A percentile compares a stretch with the other conserved stretches of the same genome.
phyloP scores from a whole-genome alignment of 2,113 vertebrate species.

The Odobenus rosmarus region DNA sequence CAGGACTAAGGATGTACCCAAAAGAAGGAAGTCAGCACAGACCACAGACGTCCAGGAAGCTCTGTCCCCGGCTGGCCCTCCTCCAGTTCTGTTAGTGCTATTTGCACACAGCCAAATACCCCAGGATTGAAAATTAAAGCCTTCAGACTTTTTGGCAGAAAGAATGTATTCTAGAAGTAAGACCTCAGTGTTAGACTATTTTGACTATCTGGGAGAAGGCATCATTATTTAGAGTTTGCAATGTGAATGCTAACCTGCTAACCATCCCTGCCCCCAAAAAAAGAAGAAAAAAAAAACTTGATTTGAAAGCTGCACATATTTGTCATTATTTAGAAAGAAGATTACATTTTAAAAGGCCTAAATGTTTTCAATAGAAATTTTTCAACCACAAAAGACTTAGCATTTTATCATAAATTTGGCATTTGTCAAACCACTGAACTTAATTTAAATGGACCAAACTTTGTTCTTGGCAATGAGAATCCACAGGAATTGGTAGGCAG shows the following conservation, averaged over 20 bases:
- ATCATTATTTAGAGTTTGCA: conserved; percentile 29
- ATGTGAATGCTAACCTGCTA: not conserved
- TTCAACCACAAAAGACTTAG: not conserved
- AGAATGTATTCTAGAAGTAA: conserved; percentile 26
- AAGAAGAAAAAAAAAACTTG: not conserved
- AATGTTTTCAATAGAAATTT: conserved; percentile 40
- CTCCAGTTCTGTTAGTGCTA: not conserved
- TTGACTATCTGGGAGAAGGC: not conserved
- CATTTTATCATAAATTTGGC: conserved; percentile 45
- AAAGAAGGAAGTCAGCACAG: not conserved
- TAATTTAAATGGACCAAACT: conserved; percentile 59
- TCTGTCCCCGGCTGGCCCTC: not conserved
- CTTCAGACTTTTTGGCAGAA: conserved; percentile 43
- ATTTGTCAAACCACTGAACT: conserved; percentile 52
- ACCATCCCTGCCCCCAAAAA: not conserved
- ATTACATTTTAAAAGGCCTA: conserved; percentile 34
- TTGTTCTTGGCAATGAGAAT: conserved; percentile 45
- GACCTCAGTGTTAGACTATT: conserved; percentile 11
- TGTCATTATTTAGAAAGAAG: conserved; percentile 31
- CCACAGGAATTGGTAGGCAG: not conserved
- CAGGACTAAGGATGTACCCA: not conserved
- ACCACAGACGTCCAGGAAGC: not conserved
- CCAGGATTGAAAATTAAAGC: conserved; percentile 49
- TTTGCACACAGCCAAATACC: conserved; percentile 38
- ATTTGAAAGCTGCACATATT: conserved; percentile 29